A percentile compares a stretch with the other conserved stretches of the same genome.
phyloP scores from a whole-genome alignment of 37 sponge, comb jelly and placozoan species.

The Hormiphora californensis region DNA sequence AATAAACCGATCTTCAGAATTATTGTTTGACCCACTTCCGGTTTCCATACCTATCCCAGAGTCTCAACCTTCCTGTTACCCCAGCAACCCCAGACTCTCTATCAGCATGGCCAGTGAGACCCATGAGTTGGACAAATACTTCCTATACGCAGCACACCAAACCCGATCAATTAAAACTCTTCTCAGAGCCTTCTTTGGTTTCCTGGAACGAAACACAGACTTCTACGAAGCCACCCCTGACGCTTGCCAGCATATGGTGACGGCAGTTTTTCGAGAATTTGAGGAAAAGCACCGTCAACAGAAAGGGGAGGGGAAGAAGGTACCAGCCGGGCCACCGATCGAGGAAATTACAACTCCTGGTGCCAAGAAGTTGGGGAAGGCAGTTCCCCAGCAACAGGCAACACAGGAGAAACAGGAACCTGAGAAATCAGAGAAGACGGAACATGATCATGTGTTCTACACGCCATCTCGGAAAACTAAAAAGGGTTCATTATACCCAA shows the following conservation, averaged over 20 bases:
- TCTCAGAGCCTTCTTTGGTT: slow-evolving; percentile 23
- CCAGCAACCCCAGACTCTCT: no score
- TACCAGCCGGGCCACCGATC: not conserved
- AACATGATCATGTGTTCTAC: not conserved
- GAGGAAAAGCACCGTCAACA: not conserved
- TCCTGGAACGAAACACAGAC: slow-evolving; percentile 19
- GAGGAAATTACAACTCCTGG: slow-evolving; percentile 39
- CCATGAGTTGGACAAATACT: not conserved
- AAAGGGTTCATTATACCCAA: slow-evolving; percentile 19
- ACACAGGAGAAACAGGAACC: no score
- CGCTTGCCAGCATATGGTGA: not conserved
- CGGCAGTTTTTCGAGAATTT: not conserved
- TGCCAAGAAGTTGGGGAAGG: not conserved
- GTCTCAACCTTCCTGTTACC: no score
- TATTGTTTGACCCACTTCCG: no score
- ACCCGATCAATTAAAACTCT: slow-evolving; percentile 1
- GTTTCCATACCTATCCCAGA: no score
- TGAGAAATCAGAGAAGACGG: not conserved
- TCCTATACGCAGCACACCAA: not conserved
- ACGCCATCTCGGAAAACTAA: not conserved
- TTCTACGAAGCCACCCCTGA: slow-evolving; percentile 12
- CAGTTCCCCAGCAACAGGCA: no score
- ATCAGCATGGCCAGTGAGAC: not conserved
- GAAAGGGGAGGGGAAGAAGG: not conserved
- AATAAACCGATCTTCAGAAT: no score